Evolutionary conservation across 2,113 vertebrate genomes (phyloP), one percentile per base, ranked within the genome.

Genomic region (Centrocercus urophasianus): DNA sequence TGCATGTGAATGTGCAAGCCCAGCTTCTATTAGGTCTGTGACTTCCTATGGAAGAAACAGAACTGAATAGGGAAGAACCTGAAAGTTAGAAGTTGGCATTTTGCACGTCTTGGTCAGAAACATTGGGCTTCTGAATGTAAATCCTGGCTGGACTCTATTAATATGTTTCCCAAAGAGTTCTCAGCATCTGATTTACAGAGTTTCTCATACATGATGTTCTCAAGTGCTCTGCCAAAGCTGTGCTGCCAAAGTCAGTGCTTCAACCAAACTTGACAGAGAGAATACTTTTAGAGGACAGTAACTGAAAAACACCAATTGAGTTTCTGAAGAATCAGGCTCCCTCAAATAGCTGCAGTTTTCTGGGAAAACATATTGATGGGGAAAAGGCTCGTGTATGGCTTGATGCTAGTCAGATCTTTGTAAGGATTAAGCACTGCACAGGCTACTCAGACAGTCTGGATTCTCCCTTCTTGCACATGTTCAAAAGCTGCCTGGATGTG

Each of bases 71-170:
- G 63, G 79, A 63, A 75, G 3, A 79, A 9, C 15, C 25, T 82
- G 38, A 59, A 14, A 32, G 42, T 74, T 74, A 64, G 63, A 85
- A 47, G n/a, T 22, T 83, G 36, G 17, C 45, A 42, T 75, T 61
- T 72, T 64, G 21, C 43, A 42, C 40, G 14, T 45, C 25, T 32
- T 42, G 34, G 22, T 83, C 52, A 84, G 81, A 91, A 64, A 19
- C 60, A 47, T 91, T 63, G 87, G 38, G 16, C 34, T 88, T 85
- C 72, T 71, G 48, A 89, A 85, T 1, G 1, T 67, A 83, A 87
- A 90, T 89, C 73, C 67, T 88, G 28, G 60, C 36, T 90, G 72
- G 25, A 38, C 74, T 93, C 38, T 47, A 69, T 84, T 91, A 70
- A 48, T 93, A 89, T 86, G 30, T 90, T 80, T 76, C 48, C 66